Conservation (phyloP, 2,113 vertebrate genomes). For the Brienomyrus longianalis region DNA sequence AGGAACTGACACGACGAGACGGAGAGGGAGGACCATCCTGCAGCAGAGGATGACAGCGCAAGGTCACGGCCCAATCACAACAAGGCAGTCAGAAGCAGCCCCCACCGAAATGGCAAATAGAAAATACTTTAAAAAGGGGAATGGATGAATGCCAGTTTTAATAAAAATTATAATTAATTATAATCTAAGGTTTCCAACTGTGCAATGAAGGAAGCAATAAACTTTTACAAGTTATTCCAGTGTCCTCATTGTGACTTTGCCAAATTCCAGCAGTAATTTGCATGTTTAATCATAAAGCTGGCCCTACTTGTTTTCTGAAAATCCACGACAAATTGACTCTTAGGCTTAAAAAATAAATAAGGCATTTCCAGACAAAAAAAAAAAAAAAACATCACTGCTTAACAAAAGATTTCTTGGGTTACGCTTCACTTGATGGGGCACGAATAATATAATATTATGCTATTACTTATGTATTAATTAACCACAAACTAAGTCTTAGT, state of each 20-base stretch:
- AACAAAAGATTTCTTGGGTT: not conserved
- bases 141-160: constrained; percentile 3
- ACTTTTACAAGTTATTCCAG: not conserved
- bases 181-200: not conserved
- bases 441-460: not conserved
- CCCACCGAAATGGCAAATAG: not conserved
- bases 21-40: not conserved
- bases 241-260: not conserved
- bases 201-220: not conserved
- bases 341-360: not conserved
- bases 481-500: not conserved
- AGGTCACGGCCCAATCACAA: not conserved
- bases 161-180: not conserved
- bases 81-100: not conserved
- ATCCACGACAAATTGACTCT: not conserved
- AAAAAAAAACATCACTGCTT: not conserved
- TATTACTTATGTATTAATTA: not conserved
- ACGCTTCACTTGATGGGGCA: not conserved
- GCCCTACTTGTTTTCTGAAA: not conserved
- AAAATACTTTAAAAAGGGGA: not conserved
- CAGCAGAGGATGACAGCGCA: not conserved
- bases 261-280: not conserved
- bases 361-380: not conserved
- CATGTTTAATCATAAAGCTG: not conserved
- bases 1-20: not conserved